phyloP scores from a whole-genome alignment of 1,140 invertebrate genomes.

The Apis laboriosa region DNA sequence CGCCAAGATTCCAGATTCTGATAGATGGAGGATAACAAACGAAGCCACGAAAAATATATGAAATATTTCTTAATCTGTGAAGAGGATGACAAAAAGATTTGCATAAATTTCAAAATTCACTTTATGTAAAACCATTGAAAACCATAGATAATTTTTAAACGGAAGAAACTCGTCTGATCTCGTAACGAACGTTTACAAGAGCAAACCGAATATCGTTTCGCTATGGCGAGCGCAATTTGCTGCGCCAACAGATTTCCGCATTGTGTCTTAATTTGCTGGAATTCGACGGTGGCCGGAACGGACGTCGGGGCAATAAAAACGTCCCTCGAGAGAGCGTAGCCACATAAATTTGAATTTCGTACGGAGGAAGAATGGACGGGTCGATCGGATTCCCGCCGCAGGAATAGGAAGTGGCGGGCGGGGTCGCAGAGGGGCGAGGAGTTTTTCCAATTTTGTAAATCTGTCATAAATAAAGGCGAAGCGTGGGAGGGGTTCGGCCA shows the following conservation, averaged over 20 bases:
- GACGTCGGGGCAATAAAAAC: not conserved
- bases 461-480: conserved; percentile 51
- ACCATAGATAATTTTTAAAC: no score
- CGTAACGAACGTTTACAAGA: no score
- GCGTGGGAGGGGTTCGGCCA: conserved; percentile 9
- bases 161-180: no score
- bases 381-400: not conserved
- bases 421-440: not conserved
- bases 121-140: no score
- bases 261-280: conserved; percentile 21
- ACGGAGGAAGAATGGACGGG: not conserved
- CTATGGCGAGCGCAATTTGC: not conserved
- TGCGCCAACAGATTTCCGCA: conserved; percentile 1
- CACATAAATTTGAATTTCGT: conserved; percentile 43
- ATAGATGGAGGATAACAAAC: no score
- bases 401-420: not conserved
- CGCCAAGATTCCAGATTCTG: no score
- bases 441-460: conserved; percentile 55
- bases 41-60: no score
- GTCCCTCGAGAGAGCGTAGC: conserved; percentile 1
- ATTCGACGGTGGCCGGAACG: not conserved
- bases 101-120: no score
- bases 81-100: no score
- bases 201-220: not conserved
- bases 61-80: no score